Conservation (phyloP, 2,797 vertebrate genomes). For the Remorina albescens region DNA sequence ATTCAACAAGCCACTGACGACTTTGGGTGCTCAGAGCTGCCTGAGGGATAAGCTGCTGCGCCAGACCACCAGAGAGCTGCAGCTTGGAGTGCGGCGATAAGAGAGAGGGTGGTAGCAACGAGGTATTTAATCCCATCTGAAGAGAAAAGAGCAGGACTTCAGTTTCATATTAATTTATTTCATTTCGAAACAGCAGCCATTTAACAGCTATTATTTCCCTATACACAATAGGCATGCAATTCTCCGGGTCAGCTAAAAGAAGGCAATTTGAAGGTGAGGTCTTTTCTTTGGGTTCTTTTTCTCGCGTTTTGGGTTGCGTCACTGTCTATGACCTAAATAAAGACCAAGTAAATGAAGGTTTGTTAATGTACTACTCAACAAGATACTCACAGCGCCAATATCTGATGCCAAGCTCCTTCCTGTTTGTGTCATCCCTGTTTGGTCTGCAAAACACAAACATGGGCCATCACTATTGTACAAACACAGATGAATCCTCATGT, state of each 20-base stretch:
- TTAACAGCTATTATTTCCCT: background rate
- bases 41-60: slow-evolving; percentile 81
- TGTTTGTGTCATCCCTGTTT: slow-evolving; percentile 48
- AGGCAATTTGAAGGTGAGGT: background rate
- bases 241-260: background rate
- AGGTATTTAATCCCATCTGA: slow-evolving; percentile 86
- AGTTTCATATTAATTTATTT: background rate
- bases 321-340: slow-evolving; percentile 9
- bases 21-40: slow-evolving; percentile 76
- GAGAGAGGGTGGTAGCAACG: slow-evolving; percentile 84
- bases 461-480: background rate
- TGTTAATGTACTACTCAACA: background rate
- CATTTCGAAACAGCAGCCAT: background rate
- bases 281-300: too few relatives aligned
- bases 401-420: slow-evolving; percentile 71
- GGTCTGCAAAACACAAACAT: slow-evolving; percentile 56
- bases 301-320: background rate
- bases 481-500: background rate
- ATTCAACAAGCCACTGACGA: slow-evolving; percentile 77
- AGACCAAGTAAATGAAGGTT: slow-evolving; percentile 4
- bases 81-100: slow-evolving; percentile 88
- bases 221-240: background rate
- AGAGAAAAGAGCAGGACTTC: slow-evolving; percentile 18
- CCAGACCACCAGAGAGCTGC: slow-evolving; percentile 78
- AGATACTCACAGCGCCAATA: slow-evolving; percentile 58